These are phyloP conservation scores for Coryphaenoides rupestris DNA, from an alignment of 2,113 vertebrate species.

Conservation along the genomic window DNA sequence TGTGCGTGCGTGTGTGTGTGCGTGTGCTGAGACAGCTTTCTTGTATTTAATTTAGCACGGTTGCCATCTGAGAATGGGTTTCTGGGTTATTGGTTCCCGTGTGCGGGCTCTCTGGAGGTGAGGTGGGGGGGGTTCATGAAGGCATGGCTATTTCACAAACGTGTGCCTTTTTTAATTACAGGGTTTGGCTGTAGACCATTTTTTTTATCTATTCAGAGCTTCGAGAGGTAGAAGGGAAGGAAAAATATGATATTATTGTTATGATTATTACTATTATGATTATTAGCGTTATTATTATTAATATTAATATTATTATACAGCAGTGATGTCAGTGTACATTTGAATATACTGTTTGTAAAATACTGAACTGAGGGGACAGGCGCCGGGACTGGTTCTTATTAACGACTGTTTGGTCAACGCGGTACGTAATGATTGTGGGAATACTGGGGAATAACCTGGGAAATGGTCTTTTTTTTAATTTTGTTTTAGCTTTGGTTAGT, in stretches of 20 bases:
- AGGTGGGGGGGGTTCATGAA: conserved; percentile 17
- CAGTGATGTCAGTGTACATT: conserved; percentile 41
- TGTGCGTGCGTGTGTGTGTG: too few relatives aligned
- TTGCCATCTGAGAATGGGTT: conserved; percentile 2
- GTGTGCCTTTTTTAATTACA: conserved; percentile 67
- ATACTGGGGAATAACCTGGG: conserved; percentile 26
- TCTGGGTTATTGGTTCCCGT: conserved; percentile 16
- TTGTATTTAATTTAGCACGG: conserved; percentile 16
- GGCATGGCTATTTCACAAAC: conserved; percentile 53
- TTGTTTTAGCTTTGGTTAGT: conserved; percentile 54
- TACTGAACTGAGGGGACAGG: neutral
- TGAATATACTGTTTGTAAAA: conserved; percentile 41
- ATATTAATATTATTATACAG: too few relatives aligned
- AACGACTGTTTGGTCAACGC: conserved; percentile 45
- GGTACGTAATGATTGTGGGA: conserved; percentile 37
- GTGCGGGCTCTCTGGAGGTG: conserved; percentile 11
- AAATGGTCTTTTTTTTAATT: too few relatives aligned
- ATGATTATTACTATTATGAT: too few relatives aligned
- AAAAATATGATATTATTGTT: conserved; percentile 41
- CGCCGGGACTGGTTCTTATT: conserved; percentile 13
- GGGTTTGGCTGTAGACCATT: conserved; percentile 49
- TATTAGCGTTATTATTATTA: too few relatives aligned
- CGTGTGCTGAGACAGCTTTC: conserved; percentile 12
- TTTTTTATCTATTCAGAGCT: conserved; percentile 41
- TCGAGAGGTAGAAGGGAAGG: conserved; percentile 3